phyloP scores from a whole-genome alignment of 2,113 vertebrate genomes.

The Enhydra lutris region DNA sequence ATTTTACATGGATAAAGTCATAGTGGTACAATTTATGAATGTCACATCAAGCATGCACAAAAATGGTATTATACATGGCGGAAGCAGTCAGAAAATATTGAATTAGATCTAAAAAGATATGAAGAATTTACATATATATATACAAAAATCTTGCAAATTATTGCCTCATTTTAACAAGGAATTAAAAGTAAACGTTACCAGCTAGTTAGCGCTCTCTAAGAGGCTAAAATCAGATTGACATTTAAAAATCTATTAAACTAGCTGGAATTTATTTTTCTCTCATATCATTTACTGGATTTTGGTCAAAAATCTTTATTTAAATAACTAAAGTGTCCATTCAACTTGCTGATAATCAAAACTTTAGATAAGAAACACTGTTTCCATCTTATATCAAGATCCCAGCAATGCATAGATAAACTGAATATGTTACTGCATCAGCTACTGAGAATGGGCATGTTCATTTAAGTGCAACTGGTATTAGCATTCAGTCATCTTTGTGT shows the following conservation, averaged over 20 bases:
- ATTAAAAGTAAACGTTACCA: constrained; percentile 90
- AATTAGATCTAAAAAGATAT: constrained; percentile 86
- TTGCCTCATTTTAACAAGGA: constrained; percentile 96
- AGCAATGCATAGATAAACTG: constrained; percentile 96
- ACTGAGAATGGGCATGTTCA: constrained; percentile 85
- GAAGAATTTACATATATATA: constrained; percentile 94
- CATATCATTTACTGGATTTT: constrained; percentile 85
- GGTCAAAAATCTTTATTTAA: constrained; percentile 87
- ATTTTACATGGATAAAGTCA: constrained; percentile 92
- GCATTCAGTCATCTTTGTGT: constrained; percentile 86
- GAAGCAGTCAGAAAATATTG: constrained; percentile 88
- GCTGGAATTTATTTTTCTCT: constrained; percentile 83
- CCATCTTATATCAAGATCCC: constrained; percentile 87
- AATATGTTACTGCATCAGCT: constrained; percentile 92
- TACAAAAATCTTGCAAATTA: constrained; percentile 96
- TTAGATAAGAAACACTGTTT: constrained; percentile 87
- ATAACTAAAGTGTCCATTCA: constrained; percentile 88
- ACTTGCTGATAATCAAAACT: constrained; percentile 87
- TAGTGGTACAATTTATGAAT: constrained; percentile 90
- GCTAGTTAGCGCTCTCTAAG: constrained; percentile 87
- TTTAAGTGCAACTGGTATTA: constrained; percentile 87
- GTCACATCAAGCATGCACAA: constrained; percentile 91
- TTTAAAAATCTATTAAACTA: constrained; percentile 85
- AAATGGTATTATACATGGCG: constrained; percentile 87
- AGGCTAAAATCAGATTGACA: constrained; percentile 88